Conservation (phyloP, 2,797 vertebrate genomes). For the Corythornis leucogaster region DNA sequence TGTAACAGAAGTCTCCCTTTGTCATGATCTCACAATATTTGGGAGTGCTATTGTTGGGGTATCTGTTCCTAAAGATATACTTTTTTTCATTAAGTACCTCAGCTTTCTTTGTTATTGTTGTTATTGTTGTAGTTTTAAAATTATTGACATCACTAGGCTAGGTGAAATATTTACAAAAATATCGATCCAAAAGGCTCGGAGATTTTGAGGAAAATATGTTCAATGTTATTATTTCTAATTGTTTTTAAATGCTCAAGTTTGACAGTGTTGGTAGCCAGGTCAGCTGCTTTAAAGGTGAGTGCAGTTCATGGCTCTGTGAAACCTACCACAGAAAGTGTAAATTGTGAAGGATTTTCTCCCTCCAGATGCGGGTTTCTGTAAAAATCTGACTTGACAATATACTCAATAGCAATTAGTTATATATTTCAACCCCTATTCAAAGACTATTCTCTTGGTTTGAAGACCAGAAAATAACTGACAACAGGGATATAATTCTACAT, state of each 20-base stretch:
- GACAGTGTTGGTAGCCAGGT: not conserved
- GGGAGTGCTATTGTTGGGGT: not conserved
- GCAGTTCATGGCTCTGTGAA: not conserved
- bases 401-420: not conserved
- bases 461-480: not conserved
- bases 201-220: not conserved
- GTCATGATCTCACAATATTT: not conserved
- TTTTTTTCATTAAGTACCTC: not conserved
- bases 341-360: not conserved
- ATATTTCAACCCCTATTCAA: not conserved
- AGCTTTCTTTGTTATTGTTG: not conserved
- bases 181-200: not conserved
- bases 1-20: not conserved
- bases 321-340: not conserved
- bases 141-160: not conserved
- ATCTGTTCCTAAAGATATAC: not conserved
- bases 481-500: not conserved
- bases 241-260: not conserved
- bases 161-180: not conserved
- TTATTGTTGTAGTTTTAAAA: not conserved
- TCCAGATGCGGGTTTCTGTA: not conserved
- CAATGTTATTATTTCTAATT: not conserved
- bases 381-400: not conserved
- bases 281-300: not conserved
- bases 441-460: not conserved